Evolutionary conservation across 1,140 invertebrate genomes (phyloP).

Genomic region (Probaryconus sp.): DNA sequence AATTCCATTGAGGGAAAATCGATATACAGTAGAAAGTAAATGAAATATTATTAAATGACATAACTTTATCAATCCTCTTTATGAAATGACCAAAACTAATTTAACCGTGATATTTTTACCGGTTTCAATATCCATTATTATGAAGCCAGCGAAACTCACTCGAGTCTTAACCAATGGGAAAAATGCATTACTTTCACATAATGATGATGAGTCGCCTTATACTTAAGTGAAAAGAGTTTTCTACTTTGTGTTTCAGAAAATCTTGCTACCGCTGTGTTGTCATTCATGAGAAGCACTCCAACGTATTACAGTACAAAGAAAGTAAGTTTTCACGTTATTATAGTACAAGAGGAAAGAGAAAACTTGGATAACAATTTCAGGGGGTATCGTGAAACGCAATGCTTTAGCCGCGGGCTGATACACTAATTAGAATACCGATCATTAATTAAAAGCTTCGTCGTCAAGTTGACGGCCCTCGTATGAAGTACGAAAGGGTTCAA

Average conservation of each 20-base stretch:
- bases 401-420: slow-evolving; percentile 50
- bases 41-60: neutral
- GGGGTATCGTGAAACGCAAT: slow-evolving; percentile 38
- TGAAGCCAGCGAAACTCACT: too few species aligned
- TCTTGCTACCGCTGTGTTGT: slow-evolving; percentile 92
- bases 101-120: too few species aligned
- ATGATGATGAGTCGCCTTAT: neutral
- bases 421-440: slow-evolving; percentile 72
- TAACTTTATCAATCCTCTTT: too few species aligned
- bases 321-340: slow-evolving; percentile 84
- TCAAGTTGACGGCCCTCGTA: slow-evolving; percentile 55
- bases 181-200: neutral
- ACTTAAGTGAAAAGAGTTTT: slow-evolving; percentile 12
- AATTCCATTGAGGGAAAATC: too few species aligned
- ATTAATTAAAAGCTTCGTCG: slow-evolving; percentile 73
- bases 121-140: too few species aligned
- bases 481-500: slow-evolving; percentile 33
- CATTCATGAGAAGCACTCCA: slow-evolving; percentile 94
- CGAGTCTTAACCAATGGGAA: too few species aligned
- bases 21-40: neutral
- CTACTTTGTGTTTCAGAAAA: slow-evolving; percentile 75
- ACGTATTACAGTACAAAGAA: slow-evolving; percentile 97
- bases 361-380: slow-evolving; percentile 43
- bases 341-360: slow-evolving; percentile 5
- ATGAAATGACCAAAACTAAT: too few species aligned